Conservation (phyloP, 2,888 invertebrate genomes). For the Lycia hirtaria region DNA sequence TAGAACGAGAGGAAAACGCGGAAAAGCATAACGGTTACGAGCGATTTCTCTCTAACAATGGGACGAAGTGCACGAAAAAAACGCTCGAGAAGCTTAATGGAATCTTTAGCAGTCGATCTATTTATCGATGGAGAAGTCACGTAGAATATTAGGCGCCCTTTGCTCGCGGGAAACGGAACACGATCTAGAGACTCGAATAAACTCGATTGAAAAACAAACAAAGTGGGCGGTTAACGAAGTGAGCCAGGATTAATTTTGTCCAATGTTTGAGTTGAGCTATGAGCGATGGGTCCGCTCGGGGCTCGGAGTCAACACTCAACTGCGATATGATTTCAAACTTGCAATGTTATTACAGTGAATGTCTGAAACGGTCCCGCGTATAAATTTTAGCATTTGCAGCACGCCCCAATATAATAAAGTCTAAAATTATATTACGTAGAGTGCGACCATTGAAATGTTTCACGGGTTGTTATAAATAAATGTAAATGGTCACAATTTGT, state of each 20-base stretch:
- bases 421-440: constrained; percentile 47
- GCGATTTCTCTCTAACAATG: constrained; percentile 74
- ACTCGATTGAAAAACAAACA: constrained; percentile 59
- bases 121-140: constrained; percentile 69
- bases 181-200: constrained; percentile 50
- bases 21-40: constrained; percentile 73
- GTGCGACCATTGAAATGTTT: constrained; percentile 44
- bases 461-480: constrained; percentile 34
- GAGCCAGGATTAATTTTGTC: constrained; percentile 66
- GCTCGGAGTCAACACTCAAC: constrained; percentile 49
- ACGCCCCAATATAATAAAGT: constrained; percentile 45
- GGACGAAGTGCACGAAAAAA: constrained; percentile 54
- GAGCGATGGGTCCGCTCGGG: constrained; percentile 60
- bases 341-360: constrained; percentile 56
- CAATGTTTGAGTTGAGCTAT: constrained; percentile 63
- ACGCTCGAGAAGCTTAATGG: constrained; percentile 62
- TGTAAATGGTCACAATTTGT: constrained; percentile 37
- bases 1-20: constrained; percentile 60
- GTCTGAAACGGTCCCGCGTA: constrained; percentile 49
- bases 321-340: constrained; percentile 62
- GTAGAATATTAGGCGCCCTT: constrained; percentile 78
- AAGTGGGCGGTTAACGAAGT: constrained; percentile 59
- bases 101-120: constrained; percentile 68
- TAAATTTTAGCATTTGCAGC: constrained; percentile 49
- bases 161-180: constrained; percentile 42